A percentile compares a stretch with the other conserved stretches of the same genome.
Evolutionary conservation across 2,888 invertebrate species (phyloP).

Genomic region (Cabera pusaria): DNA sequence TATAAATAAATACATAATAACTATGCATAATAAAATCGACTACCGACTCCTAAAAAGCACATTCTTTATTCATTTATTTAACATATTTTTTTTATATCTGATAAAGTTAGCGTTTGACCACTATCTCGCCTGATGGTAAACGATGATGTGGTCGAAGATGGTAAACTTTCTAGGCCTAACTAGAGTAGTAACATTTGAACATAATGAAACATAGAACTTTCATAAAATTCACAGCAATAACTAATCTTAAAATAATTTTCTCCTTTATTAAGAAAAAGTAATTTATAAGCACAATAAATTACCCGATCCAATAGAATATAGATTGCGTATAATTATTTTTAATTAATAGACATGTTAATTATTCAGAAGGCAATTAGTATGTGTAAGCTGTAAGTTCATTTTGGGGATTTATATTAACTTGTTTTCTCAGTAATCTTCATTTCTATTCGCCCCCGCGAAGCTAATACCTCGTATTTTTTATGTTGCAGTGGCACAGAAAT

Average conservation of each 20-base stretch:
- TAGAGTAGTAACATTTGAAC: too few relatives aligned
- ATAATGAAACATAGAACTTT: too few relatives aligned
- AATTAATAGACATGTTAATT: conserved; percentile 24
- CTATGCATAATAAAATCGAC: too few relatives aligned
- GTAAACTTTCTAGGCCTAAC: too few relatives aligned
- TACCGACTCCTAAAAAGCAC: too few relatives aligned
- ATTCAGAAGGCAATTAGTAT: conserved; percentile 7
- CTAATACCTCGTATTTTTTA: conserved; percentile 45
- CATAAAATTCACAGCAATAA: conserved; percentile 8
- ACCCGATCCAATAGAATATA: conserved; percentile 19
- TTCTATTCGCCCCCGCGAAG: conserved; percentile 50
- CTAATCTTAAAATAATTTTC: conserved; percentile 15
- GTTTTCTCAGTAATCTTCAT: conserved; percentile 47
- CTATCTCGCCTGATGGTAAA: too few relatives aligned
- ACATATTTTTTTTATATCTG: too few relatives aligned
- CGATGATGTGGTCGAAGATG: too few relatives aligned
- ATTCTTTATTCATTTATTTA: too few relatives aligned
- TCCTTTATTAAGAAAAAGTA: conserved; percentile 12
- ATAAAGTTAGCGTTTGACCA: too few relatives aligned
- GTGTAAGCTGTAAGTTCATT: conserved; percentile 17
- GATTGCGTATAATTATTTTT: conserved; percentile 22
- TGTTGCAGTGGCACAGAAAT: conserved; percentile 47
- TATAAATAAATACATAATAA: too few relatives aligned
- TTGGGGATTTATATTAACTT: conserved; percentile 44
- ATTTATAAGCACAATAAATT: conserved; percentile 16